These are phyloP conservation scores for Oscheius sp. DNA, from an alignment of 2,888 invertebrate genomes.

Conservation along the genomic window DNA sequence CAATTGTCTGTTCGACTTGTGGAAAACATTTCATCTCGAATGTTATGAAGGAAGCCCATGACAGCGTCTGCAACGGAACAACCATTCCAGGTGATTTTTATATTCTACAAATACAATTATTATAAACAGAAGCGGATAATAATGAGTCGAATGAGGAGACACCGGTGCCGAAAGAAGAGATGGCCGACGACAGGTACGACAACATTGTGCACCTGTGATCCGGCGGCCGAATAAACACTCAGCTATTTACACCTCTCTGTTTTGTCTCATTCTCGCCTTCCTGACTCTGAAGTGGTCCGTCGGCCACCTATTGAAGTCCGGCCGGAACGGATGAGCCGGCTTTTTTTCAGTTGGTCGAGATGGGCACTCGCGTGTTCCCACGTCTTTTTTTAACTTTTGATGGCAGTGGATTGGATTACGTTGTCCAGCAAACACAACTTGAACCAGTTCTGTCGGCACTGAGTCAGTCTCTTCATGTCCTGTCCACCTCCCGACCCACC, in stretches of 20 bases:
- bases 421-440: conserved; percentile 12
- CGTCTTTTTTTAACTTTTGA: no score
- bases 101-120: no score
- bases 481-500: background rate
- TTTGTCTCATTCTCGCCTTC: background rate
- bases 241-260: no score
- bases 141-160: background rate
- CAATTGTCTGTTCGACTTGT: background rate
- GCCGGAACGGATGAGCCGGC: conserved; percentile 16
- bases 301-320: no score
- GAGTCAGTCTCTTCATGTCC: conserved; percentile 3
- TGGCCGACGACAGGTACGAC: background rate
- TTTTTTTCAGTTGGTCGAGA: background rate
- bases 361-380: no score
- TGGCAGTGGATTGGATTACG: conserved; percentile 8
- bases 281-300: conserved; percentile 1
- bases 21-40: background rate
- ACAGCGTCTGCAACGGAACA: background rate
- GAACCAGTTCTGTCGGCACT: background rate
- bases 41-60: background rate
- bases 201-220: background rate
- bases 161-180: conserved; percentile 1
- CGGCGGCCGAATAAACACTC: background rate
- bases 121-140: no score
- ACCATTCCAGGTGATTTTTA: no score